Evolutionary conservation across 2,888 invertebrate species (phyloP).

Genomic region (Cepaea hortensis): DNA sequence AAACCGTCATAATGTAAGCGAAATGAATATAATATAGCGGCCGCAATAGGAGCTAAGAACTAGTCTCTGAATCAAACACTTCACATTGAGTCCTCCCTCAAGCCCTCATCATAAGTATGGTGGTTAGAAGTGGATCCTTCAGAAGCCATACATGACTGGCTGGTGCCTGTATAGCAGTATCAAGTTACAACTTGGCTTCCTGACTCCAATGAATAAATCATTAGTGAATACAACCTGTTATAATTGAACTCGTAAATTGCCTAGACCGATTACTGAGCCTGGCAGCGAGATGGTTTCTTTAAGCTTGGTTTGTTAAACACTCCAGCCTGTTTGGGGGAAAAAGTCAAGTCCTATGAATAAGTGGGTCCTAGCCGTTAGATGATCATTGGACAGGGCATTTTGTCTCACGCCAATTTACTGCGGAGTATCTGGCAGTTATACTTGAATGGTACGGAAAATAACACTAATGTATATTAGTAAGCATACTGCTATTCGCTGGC

Average conservation of each 20-base stretch:
- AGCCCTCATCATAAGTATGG: too few relatives aligned
- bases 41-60: too few relatives aligned
- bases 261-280: constrained; percentile 8
- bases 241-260: constrained; percentile 26
- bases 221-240: background rate
- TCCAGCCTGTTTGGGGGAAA: background rate
- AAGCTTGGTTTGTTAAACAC: constrained; percentile 17
- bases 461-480: too few relatives aligned
- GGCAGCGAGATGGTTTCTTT: constrained; percentile 1
- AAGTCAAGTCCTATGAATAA: background rate
- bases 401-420: too few relatives aligned
- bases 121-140: background rate
- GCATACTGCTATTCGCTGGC: too few relatives aligned
- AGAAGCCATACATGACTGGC: background rate
- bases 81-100: too few relatives aligned
- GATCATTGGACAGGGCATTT: too few relatives aligned
- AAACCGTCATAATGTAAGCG: too few relatives aligned
- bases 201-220: constrained; percentile 18
- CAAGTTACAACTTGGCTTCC: background rate
- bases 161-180: background rate
- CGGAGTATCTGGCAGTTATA: too few relatives aligned
- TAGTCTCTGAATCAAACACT: too few relatives aligned
- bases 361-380: background rate
- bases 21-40: too few relatives aligned
- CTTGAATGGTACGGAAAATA: too few relatives aligned